Percentiles rank a stretch among this genome's conserved stretches.
phyloP scores from a whole-genome alignment of 2,888 invertebrate species.

The Lysandra coridon region DNA sequence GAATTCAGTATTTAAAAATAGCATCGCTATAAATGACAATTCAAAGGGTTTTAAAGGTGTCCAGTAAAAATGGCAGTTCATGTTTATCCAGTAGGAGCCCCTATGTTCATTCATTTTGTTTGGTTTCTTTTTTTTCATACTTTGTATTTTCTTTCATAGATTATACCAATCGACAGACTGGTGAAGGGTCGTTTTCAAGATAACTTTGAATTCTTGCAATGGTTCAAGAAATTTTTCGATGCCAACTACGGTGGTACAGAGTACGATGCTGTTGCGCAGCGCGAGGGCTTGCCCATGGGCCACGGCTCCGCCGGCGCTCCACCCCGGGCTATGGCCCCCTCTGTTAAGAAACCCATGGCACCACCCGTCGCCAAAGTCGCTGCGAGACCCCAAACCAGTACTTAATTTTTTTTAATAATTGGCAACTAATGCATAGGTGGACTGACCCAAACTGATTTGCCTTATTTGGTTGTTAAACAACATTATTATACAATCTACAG shows the following conservation, averaged over 20 bases:
- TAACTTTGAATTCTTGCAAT: conserved; percentile 99
- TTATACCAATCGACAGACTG: conserved; percentile 95
- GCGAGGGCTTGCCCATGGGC: conserved; percentile 93
- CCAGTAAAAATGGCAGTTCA: conserved; percentile 15
- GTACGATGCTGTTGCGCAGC: conserved; percentile 93
- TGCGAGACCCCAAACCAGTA: conserved; percentile 83
- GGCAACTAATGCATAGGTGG: conserved; percentile 4
- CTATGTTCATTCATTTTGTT: conserved; percentile 52
- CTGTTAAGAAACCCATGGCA: conserved; percentile 62
- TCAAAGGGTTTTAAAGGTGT: neutral
- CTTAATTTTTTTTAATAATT: conserved; percentile 59
- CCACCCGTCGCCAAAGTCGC: conserved; percentile 80
- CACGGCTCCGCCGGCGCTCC: conserved; percentile 84
- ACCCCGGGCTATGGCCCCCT: conserved; percentile 68
- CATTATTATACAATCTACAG: neutral
- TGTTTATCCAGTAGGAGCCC: conserved; percentile 32
- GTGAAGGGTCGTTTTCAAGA: conserved; percentile 99
- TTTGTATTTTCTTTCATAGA: conserved; percentile 83
- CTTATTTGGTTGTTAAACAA: neutral
- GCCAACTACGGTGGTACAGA: conserved; percentile 98
- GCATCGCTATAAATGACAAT: neutral
- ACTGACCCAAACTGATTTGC: neutral
- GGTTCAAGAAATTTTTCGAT: conserved; percentile 99
- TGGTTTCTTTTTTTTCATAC: conserved; percentile 61
- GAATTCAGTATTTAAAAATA: neutral